Evolutionary conservation across 2,797 vertebrate genomes (phyloP), one percentile per base, ranked within the genome.

Genomic region (Sebastolobus alascanus): DNA sequence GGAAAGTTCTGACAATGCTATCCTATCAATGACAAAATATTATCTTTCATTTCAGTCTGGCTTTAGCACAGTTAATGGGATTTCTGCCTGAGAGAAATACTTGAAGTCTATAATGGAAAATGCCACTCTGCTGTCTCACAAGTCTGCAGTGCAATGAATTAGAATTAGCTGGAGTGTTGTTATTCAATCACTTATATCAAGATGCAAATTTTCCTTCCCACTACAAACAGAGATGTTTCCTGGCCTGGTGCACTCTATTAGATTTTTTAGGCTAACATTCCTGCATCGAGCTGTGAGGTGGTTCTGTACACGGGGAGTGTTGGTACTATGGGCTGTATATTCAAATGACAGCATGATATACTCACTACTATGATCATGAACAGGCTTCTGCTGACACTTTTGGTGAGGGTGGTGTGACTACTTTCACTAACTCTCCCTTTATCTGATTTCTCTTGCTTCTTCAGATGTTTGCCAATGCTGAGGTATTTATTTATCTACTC

Each of bases 401-500:
- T 93, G 95, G 95, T 96, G 94, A 91, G 74, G 93, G 93, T 92
- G 91, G 92, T 94, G 90, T 94, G 87, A 91, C 84, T 83, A 92
- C 94, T 95, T 93, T 93, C 82, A 95, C 95, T 96, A 96, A 96
- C 95, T 93, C 94, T 93, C 71, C 87, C 71, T 93, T 94, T 91
- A 89, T 96, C 94, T 93, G 84, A 93, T 95, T 93, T 95, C 92
- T 95, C 92, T 94, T 94, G 95, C 95, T 95, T 95, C 95, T 96
- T 96, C 96, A 96, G 96, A 97, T 96, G 95, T 96, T 79, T 96
- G 96, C 96, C 94, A 97, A 97, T 96, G 95, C 95, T 91, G 96
- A 97, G 96, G 96, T 97, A 97, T 96, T 96, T 96, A 94, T 94
- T 92, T 80, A 81, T 92, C 85, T 91, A 79, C 89, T 88, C 83